Percentiles rank a stretch among this genome's conserved stretches.
Conservation (phyloP, 2,888 invertebrate species). For the Clitarchus hookeri region DNA sequence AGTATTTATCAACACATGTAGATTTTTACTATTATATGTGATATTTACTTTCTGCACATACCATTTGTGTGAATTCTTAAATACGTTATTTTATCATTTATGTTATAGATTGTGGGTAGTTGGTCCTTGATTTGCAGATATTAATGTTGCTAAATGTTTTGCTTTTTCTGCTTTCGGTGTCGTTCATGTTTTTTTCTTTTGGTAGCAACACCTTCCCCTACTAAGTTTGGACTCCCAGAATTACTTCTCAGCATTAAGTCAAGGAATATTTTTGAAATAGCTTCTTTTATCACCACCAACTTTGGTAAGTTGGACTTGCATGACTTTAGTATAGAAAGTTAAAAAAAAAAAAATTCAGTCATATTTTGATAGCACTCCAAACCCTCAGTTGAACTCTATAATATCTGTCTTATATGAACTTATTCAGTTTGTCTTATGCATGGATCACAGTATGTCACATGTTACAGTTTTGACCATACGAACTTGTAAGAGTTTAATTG, state of each 20-base stretch:
- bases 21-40: too few species aligned
- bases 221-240: slow-evolving; percentile 38
- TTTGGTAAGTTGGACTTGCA: slow-evolving; percentile 37
- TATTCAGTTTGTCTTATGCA: too few species aligned
- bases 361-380: too few species aligned
- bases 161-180: slow-evolving; percentile 31
- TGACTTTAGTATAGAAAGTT: not conserved
- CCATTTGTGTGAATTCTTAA: not conserved
- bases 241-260: slow-evolving; percentile 48
- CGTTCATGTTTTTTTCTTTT: slow-evolving; percentile 25
- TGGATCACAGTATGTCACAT: too few species aligned
- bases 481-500: not conserved
- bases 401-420: too few species aligned
- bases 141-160: not conserved
- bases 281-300: slow-evolving; percentile 52
- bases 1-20: too few species aligned
- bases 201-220: slow-evolving; percentile 33
- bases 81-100: not conserved
- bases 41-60: too few species aligned
- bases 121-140: not conserved
- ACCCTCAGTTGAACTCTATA: too few species aligned
- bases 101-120: not conserved
- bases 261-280: slow-evolving; percentile 54
- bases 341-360: not conserved
- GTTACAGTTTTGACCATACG: too few species aligned